These are phyloP conservation scores for Hyla sarda DNA, from an alignment of 2,113 vertebrate species.

Conservation along the genomic window DNA sequence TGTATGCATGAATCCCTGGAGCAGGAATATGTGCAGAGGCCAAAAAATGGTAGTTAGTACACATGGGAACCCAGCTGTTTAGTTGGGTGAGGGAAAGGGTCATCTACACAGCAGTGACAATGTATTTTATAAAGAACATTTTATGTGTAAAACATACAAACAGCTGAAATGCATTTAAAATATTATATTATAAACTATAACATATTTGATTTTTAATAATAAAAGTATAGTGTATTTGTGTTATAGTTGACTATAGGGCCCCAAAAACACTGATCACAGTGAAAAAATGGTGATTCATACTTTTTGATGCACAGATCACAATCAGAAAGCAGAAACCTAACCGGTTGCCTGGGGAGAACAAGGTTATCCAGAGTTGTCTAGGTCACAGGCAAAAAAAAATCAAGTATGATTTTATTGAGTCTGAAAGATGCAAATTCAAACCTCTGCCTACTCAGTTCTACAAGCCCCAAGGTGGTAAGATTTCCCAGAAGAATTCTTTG, in stretches of 20 bases:
- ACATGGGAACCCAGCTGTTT: slow-evolving; percentile 48
- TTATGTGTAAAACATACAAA: background rate
- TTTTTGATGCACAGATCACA: too few species aligned
- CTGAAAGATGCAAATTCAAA: too few species aligned
- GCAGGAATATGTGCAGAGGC: slow-evolving; percentile 4
- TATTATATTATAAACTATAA: background rate
- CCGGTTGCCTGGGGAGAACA: too few species aligned
- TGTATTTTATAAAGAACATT: background rate
- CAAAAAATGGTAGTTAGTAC: slow-evolving; percentile 18
- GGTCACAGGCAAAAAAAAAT: background rate
- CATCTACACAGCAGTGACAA: background rate
- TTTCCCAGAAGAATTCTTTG: too few species aligned
- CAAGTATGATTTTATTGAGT: too few species aligned
- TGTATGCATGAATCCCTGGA: slow-evolving; percentile 42
- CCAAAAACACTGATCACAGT: too few species aligned
- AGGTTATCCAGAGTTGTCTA: background rate
- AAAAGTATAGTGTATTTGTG: too few species aligned
- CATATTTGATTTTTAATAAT: background rate
- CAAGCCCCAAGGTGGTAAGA: too few species aligned
- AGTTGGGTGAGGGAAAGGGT: background rate
- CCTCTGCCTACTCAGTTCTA: too few species aligned
- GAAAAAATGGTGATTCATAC: too few species aligned
- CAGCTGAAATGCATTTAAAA: background rate
- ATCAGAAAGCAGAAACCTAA: too few species aligned
- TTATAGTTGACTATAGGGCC: too few species aligned